Evolutionary conservation across 2,888 invertebrate genomes (phyloP), one percentile per base, ranked within the genome.

Genomic region (Agrotis exclamationis): DNA sequence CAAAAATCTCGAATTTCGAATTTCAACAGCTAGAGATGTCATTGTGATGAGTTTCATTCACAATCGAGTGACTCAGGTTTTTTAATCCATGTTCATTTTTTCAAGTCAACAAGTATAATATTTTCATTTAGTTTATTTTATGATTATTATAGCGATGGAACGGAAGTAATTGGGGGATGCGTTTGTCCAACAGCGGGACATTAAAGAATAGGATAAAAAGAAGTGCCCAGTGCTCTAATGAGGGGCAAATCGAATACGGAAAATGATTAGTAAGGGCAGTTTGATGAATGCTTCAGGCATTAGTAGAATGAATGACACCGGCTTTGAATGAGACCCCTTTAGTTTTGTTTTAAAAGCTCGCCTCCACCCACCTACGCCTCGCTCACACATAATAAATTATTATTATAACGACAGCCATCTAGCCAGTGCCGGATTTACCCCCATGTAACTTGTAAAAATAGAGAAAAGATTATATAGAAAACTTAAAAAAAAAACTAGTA

Each of bases 21-120:
- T 13, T 1, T 44, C 1, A 13, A n/a, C 63, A 76, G 77, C 16
- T 65, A 81, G 77, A 59, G 77, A 51, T 63, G 76, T 24, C 1
- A 28, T n/a, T 33, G 16, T 48, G 0, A 1, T 14, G 0, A 50
- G 0, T 63, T 48, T 28, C 0, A 14, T n/a, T 45, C 22, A 33
- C 7, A 74, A 74, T 66, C 80, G 48, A 66, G 22, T 57, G 18
- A 51, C n/a, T 13, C n/a, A 18, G 4, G 6, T 53, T 7, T 22
- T 14, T 48, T 51, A 14, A 22, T 22, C 14, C 14, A 22, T 16
- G n/a, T n/a, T n/a, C n/a, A n/a, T 14, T 22, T 51, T n/a, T 7
- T 6, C 22, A 22, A 22, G 5, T 22, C 22, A 20, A 20, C 2
- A n/a, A 63, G n/a, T 14, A n/a, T n/a, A n/a, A 16, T 63, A 5